phyloP scores from a whole-genome alignment of 2,113 vertebrate genomes.

The Cnemophilus loriae region DNA sequence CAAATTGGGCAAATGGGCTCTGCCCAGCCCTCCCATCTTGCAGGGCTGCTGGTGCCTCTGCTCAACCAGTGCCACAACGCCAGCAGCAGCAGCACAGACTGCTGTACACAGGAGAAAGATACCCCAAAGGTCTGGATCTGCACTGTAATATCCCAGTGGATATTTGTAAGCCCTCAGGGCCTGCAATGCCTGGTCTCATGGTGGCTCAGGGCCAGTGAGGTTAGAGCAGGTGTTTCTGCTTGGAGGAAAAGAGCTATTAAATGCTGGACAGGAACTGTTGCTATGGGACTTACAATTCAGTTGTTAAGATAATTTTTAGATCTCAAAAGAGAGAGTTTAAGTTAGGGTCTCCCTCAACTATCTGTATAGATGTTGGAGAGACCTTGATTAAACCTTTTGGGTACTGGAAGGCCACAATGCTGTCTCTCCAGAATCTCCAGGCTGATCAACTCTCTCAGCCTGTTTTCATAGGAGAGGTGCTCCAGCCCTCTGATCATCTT shows the following conservation, averaged over 20 bases:
- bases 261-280: background rate
- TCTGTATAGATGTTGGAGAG: background rate
- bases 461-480: background rate
- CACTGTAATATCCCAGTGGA: background rate
- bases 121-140: background rate
- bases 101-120: background rate
- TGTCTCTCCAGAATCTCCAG: background rate
- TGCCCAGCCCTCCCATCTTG: background rate
- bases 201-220: background rate
- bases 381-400: background rate
- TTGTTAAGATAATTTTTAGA: background rate
- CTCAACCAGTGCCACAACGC: background rate
- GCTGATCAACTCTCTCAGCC: background rate
- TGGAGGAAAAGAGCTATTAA: background rate
- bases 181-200: background rate
- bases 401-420: background rate
- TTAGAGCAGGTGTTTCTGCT: background rate
- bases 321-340: background rate
- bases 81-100: background rate
- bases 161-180: background rate
- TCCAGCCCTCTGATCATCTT: background rate
- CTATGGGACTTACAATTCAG: background rate
- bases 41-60: background rate
- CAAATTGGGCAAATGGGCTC: background rate
- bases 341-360: background rate